Conservation (phyloP, 2,888 invertebrate genomes). For the Galerucella calmariensis region DNA sequence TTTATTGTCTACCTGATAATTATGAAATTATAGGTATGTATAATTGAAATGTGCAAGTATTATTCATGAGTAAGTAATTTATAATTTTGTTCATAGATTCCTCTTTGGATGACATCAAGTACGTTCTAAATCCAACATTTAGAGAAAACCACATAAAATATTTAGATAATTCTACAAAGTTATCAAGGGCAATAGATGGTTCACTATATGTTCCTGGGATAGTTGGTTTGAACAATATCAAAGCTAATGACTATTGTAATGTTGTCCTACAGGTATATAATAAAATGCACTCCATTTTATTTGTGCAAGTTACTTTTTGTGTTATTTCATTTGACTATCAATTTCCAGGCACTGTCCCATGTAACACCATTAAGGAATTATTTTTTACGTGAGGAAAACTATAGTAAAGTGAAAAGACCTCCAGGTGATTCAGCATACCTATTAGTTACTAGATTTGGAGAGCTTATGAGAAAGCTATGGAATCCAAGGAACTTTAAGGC, state of each 20-base stretch:
- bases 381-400: conserved; percentile 94
- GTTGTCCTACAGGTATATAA: conserved; percentile 88
- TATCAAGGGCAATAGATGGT: conserved; percentile 95
- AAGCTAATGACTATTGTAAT: conserved; percentile 99
- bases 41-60: background rate
- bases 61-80: background rate
- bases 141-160: conserved; percentile 82
- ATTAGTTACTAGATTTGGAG: conserved; percentile 93
- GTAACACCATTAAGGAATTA: conserved; percentile 95
- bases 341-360: conserved; percentile 87
- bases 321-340: background rate
- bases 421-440: conserved; percentile 95
- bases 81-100: conserved; percentile 74
- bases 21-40: conserved; percentile 94
- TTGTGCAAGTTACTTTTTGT: background rate
- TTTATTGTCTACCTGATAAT: conserved; percentile 99
- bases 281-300: too few species aligned
- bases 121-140: conserved; percentile 97
- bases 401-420: conserved; percentile 87
- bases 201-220: conserved; percentile 97
- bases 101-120: conserved; percentile 97
- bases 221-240: conserved; percentile 98
- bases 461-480: conserved; percentile 97
- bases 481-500: conserved; percentile 99
- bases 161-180: conserved; percentile 83